Evolutionary conservation across 2,888 invertebrate species (phyloP).

Genomic region (Panopea generosa): DNA sequence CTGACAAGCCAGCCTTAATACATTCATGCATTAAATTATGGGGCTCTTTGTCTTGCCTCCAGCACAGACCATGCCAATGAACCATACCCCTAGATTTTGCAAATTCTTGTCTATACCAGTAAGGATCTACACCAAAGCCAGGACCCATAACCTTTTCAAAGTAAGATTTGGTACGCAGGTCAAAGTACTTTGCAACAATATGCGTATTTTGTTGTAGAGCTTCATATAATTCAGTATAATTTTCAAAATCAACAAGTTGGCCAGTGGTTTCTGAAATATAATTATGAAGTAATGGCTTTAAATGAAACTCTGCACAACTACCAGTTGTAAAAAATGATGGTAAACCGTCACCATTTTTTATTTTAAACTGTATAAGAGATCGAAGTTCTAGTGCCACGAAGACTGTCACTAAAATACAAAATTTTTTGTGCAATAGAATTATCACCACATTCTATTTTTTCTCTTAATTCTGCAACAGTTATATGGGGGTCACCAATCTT

Average conservation of each 20-base stretch:
- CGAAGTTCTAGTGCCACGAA: conserved; percentile 56
- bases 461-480: conserved; percentile 45
- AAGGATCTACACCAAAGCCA: conserved; percentile 65
- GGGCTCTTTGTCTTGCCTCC: conserved; percentile 61
- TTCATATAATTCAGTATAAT: conserved; percentile 43
- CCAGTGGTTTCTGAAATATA: conserved; percentile 50
- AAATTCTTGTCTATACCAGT: conserved; percentile 69
- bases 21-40: conserved; percentile 54
- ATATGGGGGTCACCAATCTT: conserved; percentile 61
- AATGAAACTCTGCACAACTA: conserved; percentile 68
- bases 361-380: conserved; percentile 46
- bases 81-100: conserved; percentile 66
- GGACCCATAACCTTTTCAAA: conserved; percentile 63
- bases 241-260: conserved; percentile 33
- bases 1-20: conserved; percentile 43
- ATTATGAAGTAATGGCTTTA: conserved; percentile 61
- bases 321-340: conserved; percentile 66
- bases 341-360: conserved; percentile 52
- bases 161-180: conserved; percentile 52
- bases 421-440: conserved; percentile 44
- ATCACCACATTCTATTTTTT: conserved; percentile 50
- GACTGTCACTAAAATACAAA: conserved; percentile 51
- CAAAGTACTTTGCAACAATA: conserved; percentile 62
- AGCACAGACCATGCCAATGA: conserved; percentile 64
- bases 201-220: conserved; percentile 63